Evolutionary conservation across 1,140 invertebrate species (phyloP), one percentile per base, ranked within the genome.

Genomic region (Trichonephila clavata): DNA sequence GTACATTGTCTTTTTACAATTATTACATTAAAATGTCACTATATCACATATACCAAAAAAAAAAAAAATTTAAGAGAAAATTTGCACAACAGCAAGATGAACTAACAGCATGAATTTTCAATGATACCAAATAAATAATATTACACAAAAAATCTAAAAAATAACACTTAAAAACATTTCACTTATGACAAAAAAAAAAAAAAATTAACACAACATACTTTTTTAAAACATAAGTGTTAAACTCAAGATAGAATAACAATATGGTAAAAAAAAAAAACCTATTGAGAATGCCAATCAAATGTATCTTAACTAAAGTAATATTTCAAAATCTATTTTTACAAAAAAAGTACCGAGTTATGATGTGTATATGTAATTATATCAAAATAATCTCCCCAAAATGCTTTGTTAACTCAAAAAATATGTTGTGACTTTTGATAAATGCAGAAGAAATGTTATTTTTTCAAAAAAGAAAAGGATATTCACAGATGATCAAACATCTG

Each of bases 331-430:
- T 14, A n/a, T 20, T 24, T 18, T 3, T 71, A 10, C 27, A 84
- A 84, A 59, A 84, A 59, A 84, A 21, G 81, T 59, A 84, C 24
- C 1, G 24, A 59, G 21, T 59, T 84, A 84, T 84, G 57, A 39
- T 39, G 32, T 84, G 57, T 57, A 50, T 59, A 84, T 84, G 83
- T 21, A 83, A 59, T 77, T 77, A 39, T 39, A 77, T 77, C 71
- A 77, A 77, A 77, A 77, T 24, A 84, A 84, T 21, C 50, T 84
- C 83, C 27, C 10, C n/a, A 84, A 59, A 59, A 50, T 14, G 18
- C 83, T 84, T 84, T 6, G 14, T 32, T n/a, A 57, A 84, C 57
- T 84, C 60, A 59, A 84, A 84, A 84, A 59, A 84, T 84, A 84
- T 50, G 59, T 8, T 39, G 32, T 84, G 83, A 84, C 83, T n/a